Percentiles rank a stretch among this genome's conserved stretches.
Conservation (phyloP, 2,888 invertebrate genomes). For the Beris chalybata region DNA sequence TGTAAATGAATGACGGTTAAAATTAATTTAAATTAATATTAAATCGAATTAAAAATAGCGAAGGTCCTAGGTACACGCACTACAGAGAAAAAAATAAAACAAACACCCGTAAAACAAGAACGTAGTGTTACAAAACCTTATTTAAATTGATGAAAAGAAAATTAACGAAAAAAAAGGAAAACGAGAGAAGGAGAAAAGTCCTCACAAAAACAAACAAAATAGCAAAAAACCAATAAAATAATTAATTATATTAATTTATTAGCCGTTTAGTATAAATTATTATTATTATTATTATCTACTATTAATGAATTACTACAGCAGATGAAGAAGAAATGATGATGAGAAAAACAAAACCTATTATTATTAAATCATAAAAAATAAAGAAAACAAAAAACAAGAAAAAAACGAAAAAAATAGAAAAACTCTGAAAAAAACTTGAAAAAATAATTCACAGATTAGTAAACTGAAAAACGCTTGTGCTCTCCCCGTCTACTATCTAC, state of each 20-base stretch:
- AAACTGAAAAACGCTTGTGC: not conserved
- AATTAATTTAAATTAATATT: no score
- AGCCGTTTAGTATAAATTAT: conserved; percentile 21
- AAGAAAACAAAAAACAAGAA: conserved; percentile 15
- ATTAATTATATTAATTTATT: conserved; percentile 15
- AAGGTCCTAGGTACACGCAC: not conserved
- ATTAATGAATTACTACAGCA: conserved; percentile 25
- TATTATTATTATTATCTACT: conserved; percentile 7
- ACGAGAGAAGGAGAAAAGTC: not conserved
- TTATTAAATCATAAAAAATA: conserved; percentile 10
- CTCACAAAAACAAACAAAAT: conserved; percentile 13
- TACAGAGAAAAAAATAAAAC: conserved; percentile 9
- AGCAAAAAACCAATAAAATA: conserved; percentile 7
- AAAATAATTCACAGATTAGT: conserved; percentile 34
- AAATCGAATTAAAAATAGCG: no score
- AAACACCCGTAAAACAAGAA: conserved; percentile 7
- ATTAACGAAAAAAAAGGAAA: conserved; percentile 1
- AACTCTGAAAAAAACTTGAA: conserved; percentile 38
- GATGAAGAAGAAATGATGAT: conserved; percentile 33
- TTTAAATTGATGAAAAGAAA: conserved; percentile 1
- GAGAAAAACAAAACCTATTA: conserved; percentile 31
- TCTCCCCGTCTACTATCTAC: conserved; percentile 27
- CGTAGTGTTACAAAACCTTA: conserved; percentile 14
- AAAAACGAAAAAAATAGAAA: conserved; percentile 35
- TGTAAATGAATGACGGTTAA: no score